Conservation (phyloP, 2,888 invertebrate species). For the Acronicta psi region DNA sequence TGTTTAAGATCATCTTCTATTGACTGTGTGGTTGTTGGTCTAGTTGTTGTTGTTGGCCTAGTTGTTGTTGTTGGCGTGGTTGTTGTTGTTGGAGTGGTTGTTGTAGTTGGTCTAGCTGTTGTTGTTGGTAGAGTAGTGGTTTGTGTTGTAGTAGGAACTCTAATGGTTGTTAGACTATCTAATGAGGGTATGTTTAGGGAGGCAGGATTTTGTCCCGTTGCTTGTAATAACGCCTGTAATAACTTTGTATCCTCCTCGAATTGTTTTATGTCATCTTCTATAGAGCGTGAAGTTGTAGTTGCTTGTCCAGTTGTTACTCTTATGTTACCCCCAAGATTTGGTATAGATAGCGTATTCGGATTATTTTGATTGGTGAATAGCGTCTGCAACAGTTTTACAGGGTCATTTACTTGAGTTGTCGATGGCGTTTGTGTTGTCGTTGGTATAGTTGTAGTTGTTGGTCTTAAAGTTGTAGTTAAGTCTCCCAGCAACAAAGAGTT, state of each 20-base stretch:
- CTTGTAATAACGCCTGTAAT: constrained; percentile 81
- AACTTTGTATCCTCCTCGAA: constrained; percentile 85
- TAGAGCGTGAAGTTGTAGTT: constrained; percentile 74
- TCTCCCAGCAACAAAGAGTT: constrained; percentile 57
- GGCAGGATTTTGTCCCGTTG: constrained; percentile 81
- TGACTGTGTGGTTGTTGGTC: constrained; percentile 66
- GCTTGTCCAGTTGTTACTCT: constrained; percentile 56
- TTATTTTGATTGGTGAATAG: constrained; percentile 72
- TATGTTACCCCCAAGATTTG: constrained; percentile 59
- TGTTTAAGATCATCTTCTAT: constrained; percentile 77
- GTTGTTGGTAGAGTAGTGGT: constrained; percentile 58
- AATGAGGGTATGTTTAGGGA: constrained; percentile 78
- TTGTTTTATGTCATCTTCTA: constrained; percentile 83
- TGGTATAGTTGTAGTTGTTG: constrained; percentile 49
- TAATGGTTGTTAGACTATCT: constrained; percentile 66
- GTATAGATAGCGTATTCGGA: constrained; percentile 57
- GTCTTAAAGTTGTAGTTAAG: constrained; percentile 55
- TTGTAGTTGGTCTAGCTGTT: constrained; percentile 55
- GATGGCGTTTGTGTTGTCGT: constrained; percentile 53
- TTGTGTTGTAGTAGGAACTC: constrained; percentile 55
- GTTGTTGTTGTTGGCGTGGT: constrained; percentile 60
- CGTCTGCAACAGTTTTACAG: constrained; percentile 75
- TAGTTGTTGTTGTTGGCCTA: constrained; percentile 56
- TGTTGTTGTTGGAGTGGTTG: constrained; percentile 55
- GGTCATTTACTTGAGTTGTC: constrained; percentile 62